Base-by-base conservation (phyloP, 1,140 invertebrate species). In the Dendroctonus ponderosae region DNA sequence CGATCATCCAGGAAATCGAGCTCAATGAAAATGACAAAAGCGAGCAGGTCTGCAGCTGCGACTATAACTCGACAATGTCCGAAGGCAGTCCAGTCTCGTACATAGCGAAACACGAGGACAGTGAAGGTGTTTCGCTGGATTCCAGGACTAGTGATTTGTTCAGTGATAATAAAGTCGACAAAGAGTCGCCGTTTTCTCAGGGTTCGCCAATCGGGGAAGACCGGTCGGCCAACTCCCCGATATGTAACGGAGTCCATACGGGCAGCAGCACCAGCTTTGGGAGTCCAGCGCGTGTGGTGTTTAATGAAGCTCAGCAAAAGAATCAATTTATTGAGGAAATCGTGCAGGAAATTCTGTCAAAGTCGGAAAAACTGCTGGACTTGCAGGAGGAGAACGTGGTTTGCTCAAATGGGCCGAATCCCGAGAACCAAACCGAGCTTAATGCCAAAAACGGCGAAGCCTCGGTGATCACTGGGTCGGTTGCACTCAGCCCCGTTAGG, bases 281-380 rank as follows among this genome's bases (percentile, higher is more conserved):
- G 7, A 78, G 74, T 53, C 75, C 77, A 0, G 70, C 62, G 14
- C 74, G 74, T 53, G 64, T 64, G 9, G 69, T 74, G 40, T 74
- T 79, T 26, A 73, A 74, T 5, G 78, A 82, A 66, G 84, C 86
- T 68, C 78, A 82, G 37, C 80, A 80, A 39, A 81, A 81, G 67
- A 79, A 73, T 54, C 81, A 84, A 72, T 79, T 84, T 62, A 83
- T 83, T 7, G 79, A 84, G 68, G 83, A 85, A 50, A 84, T 86
- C 68, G 82, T 87, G 62, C 79, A 82, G 60, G 83, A 86, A 61
- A 85, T 84, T 59, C 73, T 85, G 7, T 77, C 82, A 14, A 83
- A 82, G 66, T 85, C 81, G 7, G 86, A 87, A 58, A 84, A 85
- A 69, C 78, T 83, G 5, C 64, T 87, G 9, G 77, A 81, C 42